Base-by-base conservation (phyloP, 2,888 invertebrate genomes). In the Polia nebulosa region DNA sequence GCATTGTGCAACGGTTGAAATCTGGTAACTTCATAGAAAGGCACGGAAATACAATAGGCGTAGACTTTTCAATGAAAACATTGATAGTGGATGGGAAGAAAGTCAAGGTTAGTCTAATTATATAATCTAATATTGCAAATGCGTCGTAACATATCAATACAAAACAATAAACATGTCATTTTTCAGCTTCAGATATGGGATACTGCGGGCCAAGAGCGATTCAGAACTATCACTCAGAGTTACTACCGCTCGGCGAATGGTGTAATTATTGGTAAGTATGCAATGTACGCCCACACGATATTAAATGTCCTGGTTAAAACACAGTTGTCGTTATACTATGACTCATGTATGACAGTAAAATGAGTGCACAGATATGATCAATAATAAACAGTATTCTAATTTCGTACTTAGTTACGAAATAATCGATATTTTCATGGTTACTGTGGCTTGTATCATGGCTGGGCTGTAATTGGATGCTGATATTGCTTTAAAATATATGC, bases 41-140 rank as follows among this genome's bases (percentile, higher is more conserved):
- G 82, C 99, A 99, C 95, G 99, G 99, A 70, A 99, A 98, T 91
- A 99, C 99, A 56, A 99, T 99, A 90, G 99, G 99, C 78, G 99
- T 99, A 66, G 99, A 99, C 95, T 99, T 99, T 96, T 99, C 99
- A 74, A 99, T 99, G 99, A 99, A 99, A 97, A 99, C 99, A 62
- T 97, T 99, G 47, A 96, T 98, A 82, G 97, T 99, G 56, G 99
- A 99, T 92, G 98, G 98, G 61, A 99, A 99, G 94, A 97, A 98
- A 96, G 98, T 99, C 84, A 99, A 99, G 97, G 99, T 99, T 84
- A 87, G 95, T 90, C 55, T 82, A 82, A 81, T 85, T 88, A 77
- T 73, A 75, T 84, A 81, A 86, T 84, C 69, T 73, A 77, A 84
- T 85, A 81, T 79, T 66, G 59, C 55, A 78, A 78, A 74, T 80